Percentiles rank a stretch among this genome's conserved stretches.
These are phyloP conservation scores for Acanthosepion lycidas DNA, from an alignment of 2,888 invertebrate species.

Conservation along the genomic window DNA sequence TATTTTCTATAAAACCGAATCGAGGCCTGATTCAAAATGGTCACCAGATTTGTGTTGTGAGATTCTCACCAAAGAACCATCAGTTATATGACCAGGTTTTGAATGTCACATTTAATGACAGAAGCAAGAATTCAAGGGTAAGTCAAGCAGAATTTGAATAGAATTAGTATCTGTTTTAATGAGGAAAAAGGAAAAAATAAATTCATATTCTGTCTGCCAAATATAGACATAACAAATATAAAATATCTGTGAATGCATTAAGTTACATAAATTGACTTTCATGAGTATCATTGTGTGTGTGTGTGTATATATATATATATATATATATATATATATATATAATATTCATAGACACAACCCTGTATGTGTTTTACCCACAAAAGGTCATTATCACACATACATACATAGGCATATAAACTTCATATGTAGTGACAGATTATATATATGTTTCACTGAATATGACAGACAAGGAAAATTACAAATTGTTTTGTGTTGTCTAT, in stretches of 20 bases:
- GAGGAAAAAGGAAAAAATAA: neutral
- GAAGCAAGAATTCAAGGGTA: slow-evolving; percentile 70
- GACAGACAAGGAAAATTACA: too few species aligned
- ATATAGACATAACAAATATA: neutral
- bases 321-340: slow-evolving; percentile 21
- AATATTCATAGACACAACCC: neutral
- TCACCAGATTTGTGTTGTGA: slow-evolving; percentile 71
- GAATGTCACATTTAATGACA: slow-evolving; percentile 67
- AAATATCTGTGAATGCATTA: neutral
- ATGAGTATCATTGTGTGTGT: neutral
- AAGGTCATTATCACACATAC: too few species aligned
- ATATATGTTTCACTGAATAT: too few species aligned
- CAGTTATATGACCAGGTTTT: slow-evolving; percentile 67
- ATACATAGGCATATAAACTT: too few species aligned
- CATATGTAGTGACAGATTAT: too few species aligned
- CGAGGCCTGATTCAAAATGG: slow-evolving; percentile 67
- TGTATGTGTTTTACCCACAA: too few species aligned
- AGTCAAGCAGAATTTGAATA: neutral
- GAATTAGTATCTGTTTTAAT: neutral
- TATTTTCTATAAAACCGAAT: slow-evolving; percentile 70
- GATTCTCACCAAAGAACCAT: slow-evolving; percentile 65
- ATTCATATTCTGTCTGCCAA: neutral
- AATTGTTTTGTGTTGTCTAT: too few species aligned
- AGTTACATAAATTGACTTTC: neutral
- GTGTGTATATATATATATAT: neutral